phyloP scores from a whole-genome alignment of 2,797 vertebrate genomes.

The Rhodeus uyekii region DNA sequence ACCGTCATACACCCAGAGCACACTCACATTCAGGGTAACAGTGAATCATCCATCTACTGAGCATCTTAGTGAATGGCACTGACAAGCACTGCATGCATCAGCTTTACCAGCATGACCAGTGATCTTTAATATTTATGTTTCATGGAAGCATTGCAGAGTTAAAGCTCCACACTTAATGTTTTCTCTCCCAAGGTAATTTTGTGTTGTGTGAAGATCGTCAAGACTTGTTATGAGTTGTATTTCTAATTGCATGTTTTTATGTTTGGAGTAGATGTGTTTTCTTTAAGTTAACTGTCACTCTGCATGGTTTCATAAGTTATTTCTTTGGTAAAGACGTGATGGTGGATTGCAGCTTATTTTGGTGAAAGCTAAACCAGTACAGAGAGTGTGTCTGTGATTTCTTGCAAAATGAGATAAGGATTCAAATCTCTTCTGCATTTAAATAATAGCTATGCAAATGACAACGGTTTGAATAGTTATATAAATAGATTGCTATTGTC shows the following conservation, averaged over 20 bases:
- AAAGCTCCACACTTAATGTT: constrained; percentile 1
- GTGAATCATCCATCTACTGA: constrained; percentile 9
- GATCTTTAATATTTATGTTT: constrained; percentile 20
- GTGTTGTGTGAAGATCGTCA: constrained; percentile 15
- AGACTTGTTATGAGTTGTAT: constrained; percentile 15
- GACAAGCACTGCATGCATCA: constrained; percentile 28
- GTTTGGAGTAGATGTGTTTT: constrained; percentile 12
- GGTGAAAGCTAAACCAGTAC: not conserved
- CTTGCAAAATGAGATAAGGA: not conserved
- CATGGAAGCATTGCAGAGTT: constrained; percentile 1
- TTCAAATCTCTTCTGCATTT: not conserved
- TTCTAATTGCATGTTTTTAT: constrained; percentile 17
- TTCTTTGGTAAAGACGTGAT: not conserved
- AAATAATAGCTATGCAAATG: constrained; percentile 22
- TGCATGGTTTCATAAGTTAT: constrained; percentile 10
- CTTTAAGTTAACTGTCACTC: constrained; percentile 11
- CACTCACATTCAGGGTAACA: constrained; percentile 21
- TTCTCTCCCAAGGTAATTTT: constrained; percentile 2
- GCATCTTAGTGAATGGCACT: constrained; percentile 16
- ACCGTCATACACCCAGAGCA: constrained; percentile 6
- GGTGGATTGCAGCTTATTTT: not conserved
- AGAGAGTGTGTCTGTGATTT: not conserved
- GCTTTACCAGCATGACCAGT: constrained; percentile 9
- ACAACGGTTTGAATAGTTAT: not conserved
- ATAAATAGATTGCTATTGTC: not conserved